Evolutionary conservation across 2,113 vertebrate genomes (phyloP), one percentile per base, ranked within the genome.

Genomic region (Apeltes quadracus): DNA sequence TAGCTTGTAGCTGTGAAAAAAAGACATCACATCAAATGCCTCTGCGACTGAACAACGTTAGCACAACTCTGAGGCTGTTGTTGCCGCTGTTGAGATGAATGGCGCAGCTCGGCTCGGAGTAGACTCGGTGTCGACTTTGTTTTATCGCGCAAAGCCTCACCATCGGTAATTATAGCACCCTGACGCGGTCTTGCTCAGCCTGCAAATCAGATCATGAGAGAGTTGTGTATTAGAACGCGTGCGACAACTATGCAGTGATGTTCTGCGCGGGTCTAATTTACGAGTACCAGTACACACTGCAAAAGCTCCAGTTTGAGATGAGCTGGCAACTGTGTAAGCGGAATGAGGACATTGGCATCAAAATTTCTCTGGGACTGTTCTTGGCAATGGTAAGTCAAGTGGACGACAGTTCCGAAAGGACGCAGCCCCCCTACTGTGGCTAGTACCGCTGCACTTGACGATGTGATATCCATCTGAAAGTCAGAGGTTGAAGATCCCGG

Each of bases 31-130:
- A 88, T 86, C 82, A 88, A 83, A 91, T 88, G 86, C 82, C 68
- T 51, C 65, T n/a, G 22, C 87, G 91, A 89, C 85, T 90, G 90
- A 89, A 87, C 62, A 84, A 89, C 75, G 81, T 89, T 87, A 87
- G 86, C 76, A 75, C 81, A 87, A 86, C 71, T 84, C 85, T 77
- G 62, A 83, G 78, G 75, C 77, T 74, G 78, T 81, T 74, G 78
- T 81, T 75, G 77, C 58, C 43, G 83, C 72, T 79, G 79, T 85
- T 46, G 72, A 87, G 87, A 89, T 88, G 86, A 90, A 91, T 81
- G 79, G 56, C 2, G 53, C 58, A 63, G 75, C 75, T 58, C 68
- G 16, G 53, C 62, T 63, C 73, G 1, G 25, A 46, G 59, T 75
- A 62, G 69, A 79, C 76, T 78, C 77, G 71, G 63, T 75, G 69